Evolutionary conservation across 2,888 invertebrate genomes (phyloP).

Genomic region (Drosophila austrosaltans): DNA sequence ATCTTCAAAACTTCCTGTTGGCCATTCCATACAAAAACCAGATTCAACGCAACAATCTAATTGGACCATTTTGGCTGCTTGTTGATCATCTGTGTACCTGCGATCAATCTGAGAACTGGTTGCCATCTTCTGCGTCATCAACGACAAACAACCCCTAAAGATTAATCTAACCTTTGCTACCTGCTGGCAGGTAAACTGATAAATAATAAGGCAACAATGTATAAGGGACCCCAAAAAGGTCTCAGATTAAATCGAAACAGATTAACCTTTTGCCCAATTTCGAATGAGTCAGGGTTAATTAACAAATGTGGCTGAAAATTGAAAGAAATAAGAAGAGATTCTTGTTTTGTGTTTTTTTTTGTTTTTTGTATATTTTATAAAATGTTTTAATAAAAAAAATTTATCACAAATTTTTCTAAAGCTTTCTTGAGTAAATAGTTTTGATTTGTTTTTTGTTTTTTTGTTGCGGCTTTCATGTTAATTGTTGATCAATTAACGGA

Average conservation of each 20-base stretch:
- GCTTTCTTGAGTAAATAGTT: constrained; percentile 51
- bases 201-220: constrained; percentile 46
- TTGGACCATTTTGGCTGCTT: constrained; percentile 45
- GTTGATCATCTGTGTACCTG: constrained; percentile 16
- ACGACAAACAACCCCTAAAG: constrained; percentile 62
- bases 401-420: constrained; percentile 75
- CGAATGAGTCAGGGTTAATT: constrained; percentile 61
- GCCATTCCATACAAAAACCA: constrained; percentile 29
- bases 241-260: constrained; percentile 37
- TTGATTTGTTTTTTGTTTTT: constrained; percentile 17
- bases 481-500: constrained; percentile 68
- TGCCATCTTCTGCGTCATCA: constrained; percentile 31
- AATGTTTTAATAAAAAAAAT: constrained; percentile 48
- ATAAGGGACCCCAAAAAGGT: constrained; percentile 29
- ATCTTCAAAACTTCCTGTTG: constrained; percentile 15
- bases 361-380: constrained; percentile 35
- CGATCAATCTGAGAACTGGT: constrained; percentile 52
- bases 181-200: constrained; percentile 65
- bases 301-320: constrained; percentile 45
- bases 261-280: constrained; percentile 50
- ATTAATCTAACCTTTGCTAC: constrained; percentile 42
- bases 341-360: constrained; percentile 39
- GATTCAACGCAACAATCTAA: constrained; percentile 41
- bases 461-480: constrained; percentile 62
- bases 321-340: constrained; percentile 54